Conservation (phyloP, 2,888 invertebrate species). For the Patella caerulea region DNA sequence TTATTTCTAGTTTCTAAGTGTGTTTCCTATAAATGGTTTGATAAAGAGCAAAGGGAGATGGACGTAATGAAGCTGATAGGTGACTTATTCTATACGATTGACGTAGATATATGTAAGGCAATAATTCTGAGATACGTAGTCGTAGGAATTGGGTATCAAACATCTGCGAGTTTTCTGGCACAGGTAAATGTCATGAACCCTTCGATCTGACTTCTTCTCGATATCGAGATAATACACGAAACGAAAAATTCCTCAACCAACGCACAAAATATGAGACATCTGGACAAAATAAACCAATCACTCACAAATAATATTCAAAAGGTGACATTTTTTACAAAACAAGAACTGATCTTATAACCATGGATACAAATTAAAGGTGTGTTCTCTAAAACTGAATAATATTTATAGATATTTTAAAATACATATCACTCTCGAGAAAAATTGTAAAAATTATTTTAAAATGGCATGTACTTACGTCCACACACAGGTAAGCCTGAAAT, state of each 20-base stretch:
- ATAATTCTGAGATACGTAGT: background rate
- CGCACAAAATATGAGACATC: too few species aligned
- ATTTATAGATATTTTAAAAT: too few species aligned
- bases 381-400: too few species aligned
- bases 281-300: too few species aligned
- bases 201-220: background rate
- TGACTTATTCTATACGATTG: background rate
- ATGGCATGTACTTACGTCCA: constrained; percentile 4
- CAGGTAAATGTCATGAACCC: constrained; percentile 13
- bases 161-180: background rate
- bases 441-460: background rate
- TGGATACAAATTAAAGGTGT: too few species aligned
- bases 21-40: background rate
- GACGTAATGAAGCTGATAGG: background rate
- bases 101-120: background rate
- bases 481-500: background rate
- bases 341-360: too few species aligned
- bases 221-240: too few species aligned
- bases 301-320: too few species aligned
- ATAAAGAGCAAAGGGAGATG: background rate
- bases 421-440: too few species aligned
- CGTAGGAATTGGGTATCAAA: background rate
- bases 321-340: too few species aligned
- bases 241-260: too few species aligned
- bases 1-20: background rate